Conservation (phyloP, 2,113 vertebrate species). For the Ursus arctos region DNA sequence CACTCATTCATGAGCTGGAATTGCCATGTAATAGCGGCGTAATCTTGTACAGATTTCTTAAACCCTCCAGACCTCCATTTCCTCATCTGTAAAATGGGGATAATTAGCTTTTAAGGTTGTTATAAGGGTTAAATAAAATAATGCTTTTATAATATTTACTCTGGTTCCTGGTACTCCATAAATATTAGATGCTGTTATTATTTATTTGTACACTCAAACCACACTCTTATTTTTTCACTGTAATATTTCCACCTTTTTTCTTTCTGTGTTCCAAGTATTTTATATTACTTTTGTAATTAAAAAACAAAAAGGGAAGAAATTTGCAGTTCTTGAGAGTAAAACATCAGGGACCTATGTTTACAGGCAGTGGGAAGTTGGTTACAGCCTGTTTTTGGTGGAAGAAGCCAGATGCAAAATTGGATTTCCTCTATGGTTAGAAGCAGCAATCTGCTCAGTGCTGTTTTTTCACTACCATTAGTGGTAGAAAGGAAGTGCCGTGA, state of each 20-base stretch:
- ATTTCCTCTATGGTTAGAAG: neutral
- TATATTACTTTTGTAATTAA: slow-evolving; percentile 34
- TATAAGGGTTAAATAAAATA: slow-evolving; percentile 26
- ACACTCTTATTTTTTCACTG: slow-evolving; percentile 2
- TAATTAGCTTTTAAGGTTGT: slow-evolving; percentile 9
- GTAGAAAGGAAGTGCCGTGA: neutral
- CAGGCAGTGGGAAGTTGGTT: neutral
- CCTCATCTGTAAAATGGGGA: neutral
- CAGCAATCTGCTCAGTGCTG: neutral
- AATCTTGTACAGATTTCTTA: neutral
- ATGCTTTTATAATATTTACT: slow-evolving; percentile 25
- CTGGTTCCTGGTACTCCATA: neutral
- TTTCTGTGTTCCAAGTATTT: neutral
- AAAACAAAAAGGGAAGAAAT: slow-evolving; percentile 40
- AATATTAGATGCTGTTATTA: neutral
- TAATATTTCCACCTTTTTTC: neutral
- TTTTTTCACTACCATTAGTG: neutral
- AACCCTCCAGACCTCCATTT: neutral
- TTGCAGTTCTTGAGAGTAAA: neutral
- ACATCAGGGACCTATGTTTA: neutral
- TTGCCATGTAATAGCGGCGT: neutral
- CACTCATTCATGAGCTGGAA: neutral
- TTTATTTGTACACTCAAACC: neutral
- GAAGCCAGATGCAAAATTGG: neutral
- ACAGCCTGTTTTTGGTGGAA: slow-evolving; percentile 7